These are phyloP conservation scores for Atherinosoma microstoma DNA, from an alignment of 2,797 vertebrate species.

Conservation along the genomic window DNA sequence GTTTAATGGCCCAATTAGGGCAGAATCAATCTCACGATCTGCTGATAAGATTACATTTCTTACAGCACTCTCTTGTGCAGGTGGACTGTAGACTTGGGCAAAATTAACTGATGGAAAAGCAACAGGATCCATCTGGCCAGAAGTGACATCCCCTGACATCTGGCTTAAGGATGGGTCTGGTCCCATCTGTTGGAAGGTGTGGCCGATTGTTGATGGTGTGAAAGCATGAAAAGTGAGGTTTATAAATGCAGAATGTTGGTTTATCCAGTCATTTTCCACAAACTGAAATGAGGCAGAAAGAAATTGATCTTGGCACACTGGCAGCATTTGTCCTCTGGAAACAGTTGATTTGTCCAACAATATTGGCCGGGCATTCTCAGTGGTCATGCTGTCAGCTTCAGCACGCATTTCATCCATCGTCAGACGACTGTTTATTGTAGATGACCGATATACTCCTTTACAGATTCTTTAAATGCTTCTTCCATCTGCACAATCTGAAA, in stretches of 20 bases:
- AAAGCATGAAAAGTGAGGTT: slow-evolving; percentile 14
- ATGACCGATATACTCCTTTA: slow-evolving; percentile 10
- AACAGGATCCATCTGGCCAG: background rate
- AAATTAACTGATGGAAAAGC: slow-evolving; percentile 9
- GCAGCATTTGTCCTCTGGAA: slow-evolving; percentile 54
- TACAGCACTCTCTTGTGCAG: slow-evolving; percentile 4
- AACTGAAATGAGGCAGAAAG: slow-evolving; percentile 29
- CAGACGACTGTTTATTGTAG: slow-evolving; percentile 14
- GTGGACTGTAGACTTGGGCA: background rate
- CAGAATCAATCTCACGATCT: background rate
- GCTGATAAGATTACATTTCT: background rate
- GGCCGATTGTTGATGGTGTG: background rate
- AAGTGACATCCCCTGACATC: slow-evolving; percentile 7
- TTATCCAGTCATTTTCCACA: slow-evolving; percentile 48
- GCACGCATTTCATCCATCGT: slow-evolving; percentile 19
- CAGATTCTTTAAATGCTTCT: slow-evolving; percentile 13
- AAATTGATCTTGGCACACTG: slow-evolving; percentile 46
- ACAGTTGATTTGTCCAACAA: slow-evolving; percentile 48
- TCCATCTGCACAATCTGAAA: slow-evolving; percentile 15
- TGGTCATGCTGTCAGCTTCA: slow-evolving; percentile 19
- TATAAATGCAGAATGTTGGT: slow-evolving; percentile 8
- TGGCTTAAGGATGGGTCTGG: background rate
- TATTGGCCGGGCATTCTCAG: slow-evolving; percentile 23
- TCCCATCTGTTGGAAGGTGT: background rate
- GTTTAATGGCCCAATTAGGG: background rate